phyloP scores from a whole-genome alignment of 2,888 invertebrate genomes.

The Stenodema calcarata region DNA sequence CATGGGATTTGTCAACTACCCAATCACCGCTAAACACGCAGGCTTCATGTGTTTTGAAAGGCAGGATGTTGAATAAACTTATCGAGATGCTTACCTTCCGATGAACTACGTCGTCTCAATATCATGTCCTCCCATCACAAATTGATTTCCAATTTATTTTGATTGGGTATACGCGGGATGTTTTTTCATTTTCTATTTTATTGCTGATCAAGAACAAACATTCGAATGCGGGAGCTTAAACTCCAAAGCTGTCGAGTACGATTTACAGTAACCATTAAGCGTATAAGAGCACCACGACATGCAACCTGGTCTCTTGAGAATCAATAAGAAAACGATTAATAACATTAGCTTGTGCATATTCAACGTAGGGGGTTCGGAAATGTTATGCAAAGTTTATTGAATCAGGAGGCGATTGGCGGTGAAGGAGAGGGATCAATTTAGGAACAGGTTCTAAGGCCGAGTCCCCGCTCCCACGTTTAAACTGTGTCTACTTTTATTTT shows the following conservation, averaged over 20 bases:
- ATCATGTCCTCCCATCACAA: background rate
- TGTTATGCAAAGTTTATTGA: slow-evolving; percentile 14
- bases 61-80: background rate
- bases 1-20: background rate
- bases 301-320: background rate
- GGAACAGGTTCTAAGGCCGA: background rate
- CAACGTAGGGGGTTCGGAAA: background rate
- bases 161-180: background rate
- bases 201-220: background rate
- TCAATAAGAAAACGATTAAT: background rate
- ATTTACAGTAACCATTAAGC: background rate
- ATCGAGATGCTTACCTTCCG: background rate
- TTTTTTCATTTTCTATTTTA: background rate
- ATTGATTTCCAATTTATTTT: background rate
- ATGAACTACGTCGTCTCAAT: background rate
- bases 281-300: background rate
- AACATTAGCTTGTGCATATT: background rate
- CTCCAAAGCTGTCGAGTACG: background rate
- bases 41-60: background rate
- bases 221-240: background rate
- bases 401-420: background rate
- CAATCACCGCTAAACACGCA: background rate
- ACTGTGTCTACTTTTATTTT: background rate
- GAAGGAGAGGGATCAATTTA: background rate
- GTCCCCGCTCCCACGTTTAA: background rate